Base-by-base conservation (phyloP, 2,888 invertebrate species). In the Eilema depressum region DNA sequence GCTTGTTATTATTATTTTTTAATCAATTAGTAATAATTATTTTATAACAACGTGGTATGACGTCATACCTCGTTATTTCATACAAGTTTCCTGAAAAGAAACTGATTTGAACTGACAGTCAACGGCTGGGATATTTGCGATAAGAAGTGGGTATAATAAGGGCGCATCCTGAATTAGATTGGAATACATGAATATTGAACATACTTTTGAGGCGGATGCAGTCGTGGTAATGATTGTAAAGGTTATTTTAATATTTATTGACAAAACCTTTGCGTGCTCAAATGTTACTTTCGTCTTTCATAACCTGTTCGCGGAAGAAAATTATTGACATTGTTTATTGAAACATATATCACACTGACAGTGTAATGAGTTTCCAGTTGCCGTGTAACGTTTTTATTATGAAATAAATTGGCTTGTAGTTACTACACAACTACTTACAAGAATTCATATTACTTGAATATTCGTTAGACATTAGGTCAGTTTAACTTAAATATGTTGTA, bases 281-380 rank as follows among this genome's bases (percentile, higher is more conserved):
- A 64, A 64, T 64, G 26, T 41, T 63, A n/a, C 26, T 65, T 47
- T n/a, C 37, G 41, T 41, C 63, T 74, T 75, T 71, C 67, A 76
- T 74, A 73, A 66, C 66, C 56, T 57, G 61, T 66, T 83, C 68
- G 60, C 66, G 74, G 81, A 81, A 76, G 75, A 70, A 70, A 81
- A 75, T 73, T 71, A 74, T 67, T 47, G 47, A 33, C 71, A 74
- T 75, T 78, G 69, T 77, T 63, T 64, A 73, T 63, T 69, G 72
- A 64, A 66, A 69, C 67, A 62, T 71, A 74, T 69, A 62, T 73
- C 62, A 73, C 47, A 65, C 76, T 80, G 75, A 83, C 75, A 78
- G 26, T 68, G n/a, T 75, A 76, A 76, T 68, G 75, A 73, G 71
- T 68, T 69, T 76, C 57, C 66, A 70, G 69, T 75, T 79, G 78